Evolutionary conservation across 2,888 invertebrate species (phyloP), one percentile per base, ranked within the genome.

Genomic region (Thera britannica): DNA sequence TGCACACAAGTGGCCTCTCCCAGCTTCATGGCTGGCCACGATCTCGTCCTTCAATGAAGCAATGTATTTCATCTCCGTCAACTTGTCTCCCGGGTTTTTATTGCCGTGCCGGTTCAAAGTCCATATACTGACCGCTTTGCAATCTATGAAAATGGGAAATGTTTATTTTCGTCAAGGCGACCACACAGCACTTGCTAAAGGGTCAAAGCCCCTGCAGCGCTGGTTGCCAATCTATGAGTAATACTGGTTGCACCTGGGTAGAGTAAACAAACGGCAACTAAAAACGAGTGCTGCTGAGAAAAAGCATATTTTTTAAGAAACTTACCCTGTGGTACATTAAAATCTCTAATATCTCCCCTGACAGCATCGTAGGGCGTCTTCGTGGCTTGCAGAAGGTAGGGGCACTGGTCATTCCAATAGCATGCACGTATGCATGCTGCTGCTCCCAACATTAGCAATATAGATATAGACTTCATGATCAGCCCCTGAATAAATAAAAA

Each of bases 71-170:
- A 96, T 93, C 23, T 80, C 76, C 0, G 96, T 95, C 48, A 93
- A 94, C 3, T 84, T 84, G n/a, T 12, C 79, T 0, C 94, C 91
- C 0, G 97, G 96, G 76, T 96, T 93, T 61, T 96, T 92, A 51
- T 97, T 96, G 3, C 97, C 97, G 77, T 97, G 96, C 1, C 96
- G 93, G 71, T 95, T 94, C 11, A 96, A 77, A 56, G 96, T 94
- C 97, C 97, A 97, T 49, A 97, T 88, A 79, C 96, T 96, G 0
- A 95, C 88, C 0, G 97, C 95, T 73, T 94, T 90, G 76, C 97
- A 97, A 77, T 95, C 97, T 97, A 23, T 23, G 23, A 23, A 23
- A 23, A 23, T 23, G 23, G 23, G 23, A 23, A 23, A 23, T 23
- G 23, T 23, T 23, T 23, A 23, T 23, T 23, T 23, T 23, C 23